phyloP scores from a whole-genome alignment of 2,113 vertebrate species.

The Garra rufa region DNA sequence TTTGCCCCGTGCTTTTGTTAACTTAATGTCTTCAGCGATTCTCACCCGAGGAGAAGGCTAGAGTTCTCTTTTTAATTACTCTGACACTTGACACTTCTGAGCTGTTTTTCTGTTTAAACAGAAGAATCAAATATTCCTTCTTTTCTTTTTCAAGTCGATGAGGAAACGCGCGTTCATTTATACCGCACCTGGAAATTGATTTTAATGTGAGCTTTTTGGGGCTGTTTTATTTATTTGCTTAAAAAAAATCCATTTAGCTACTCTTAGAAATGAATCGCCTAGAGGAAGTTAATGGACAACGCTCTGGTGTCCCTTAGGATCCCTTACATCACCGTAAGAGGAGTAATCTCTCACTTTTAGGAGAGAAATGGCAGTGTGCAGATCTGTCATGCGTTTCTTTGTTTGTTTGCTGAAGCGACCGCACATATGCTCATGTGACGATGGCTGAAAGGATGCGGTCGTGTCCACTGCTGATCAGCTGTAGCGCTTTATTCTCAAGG shows the following conservation, averaged over 20 bases:
- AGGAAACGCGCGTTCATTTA: slow-evolving; percentile 38
- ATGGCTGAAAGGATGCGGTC: not conserved
- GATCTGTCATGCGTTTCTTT: not conserved
- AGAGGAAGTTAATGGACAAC: slow-evolving; percentile 44
- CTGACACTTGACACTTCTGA: slow-evolving; percentile 75
- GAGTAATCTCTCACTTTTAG: not conserved
- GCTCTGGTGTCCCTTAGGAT: slow-evolving; percentile 26
- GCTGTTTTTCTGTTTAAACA: slow-evolving; percentile 76
- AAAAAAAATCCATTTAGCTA: slow-evolving; percentile 43
- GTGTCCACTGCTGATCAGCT: not conserved
- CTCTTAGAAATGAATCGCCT: slow-evolving; percentile 41
- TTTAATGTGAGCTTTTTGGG: slow-evolving; percentile 37
- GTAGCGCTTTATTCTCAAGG: not conserved
- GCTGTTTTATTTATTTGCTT: slow-evolving; percentile 48
- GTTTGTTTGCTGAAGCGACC: not conserved
- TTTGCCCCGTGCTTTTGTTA: slow-evolving; percentile 84
- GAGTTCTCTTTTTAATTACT: slow-evolving; percentile 81
- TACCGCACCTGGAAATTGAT: slow-evolving; percentile 37
- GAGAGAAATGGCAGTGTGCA: slow-evolving; percentile 17
- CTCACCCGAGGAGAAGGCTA: slow-evolving; percentile 81
- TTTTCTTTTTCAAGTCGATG: slow-evolving; percentile 29
- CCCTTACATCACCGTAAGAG: not conserved
- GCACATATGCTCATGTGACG: not conserved
- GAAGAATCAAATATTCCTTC: slow-evolving; percentile 70
- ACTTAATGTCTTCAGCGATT: slow-evolving; percentile 82